A percentile compares a stretch with the other conserved stretches of the same genome.
phyloP scores from a whole-genome alignment of 2,113 vertebrate species.

The Gallinago paraguaiae region DNA sequence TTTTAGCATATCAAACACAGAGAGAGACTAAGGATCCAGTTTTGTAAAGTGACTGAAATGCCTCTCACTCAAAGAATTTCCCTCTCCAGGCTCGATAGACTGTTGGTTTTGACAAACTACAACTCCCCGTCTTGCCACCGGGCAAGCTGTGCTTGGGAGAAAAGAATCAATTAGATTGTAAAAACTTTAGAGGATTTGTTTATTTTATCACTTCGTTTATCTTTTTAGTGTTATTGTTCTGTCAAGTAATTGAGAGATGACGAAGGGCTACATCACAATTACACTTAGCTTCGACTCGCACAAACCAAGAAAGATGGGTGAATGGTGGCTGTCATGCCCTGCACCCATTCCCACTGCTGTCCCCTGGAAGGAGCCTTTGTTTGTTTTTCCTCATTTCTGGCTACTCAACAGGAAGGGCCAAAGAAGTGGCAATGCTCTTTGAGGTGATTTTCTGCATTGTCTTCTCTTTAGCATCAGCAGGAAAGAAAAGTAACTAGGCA shows the following conservation, averaged over 20 bases:
- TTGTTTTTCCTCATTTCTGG: not conserved
- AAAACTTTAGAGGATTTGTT: constrained; percentile 1
- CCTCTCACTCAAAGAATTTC: not conserved
- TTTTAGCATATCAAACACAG: not conserved
- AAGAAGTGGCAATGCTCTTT: not conserved
- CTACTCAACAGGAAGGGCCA: not conserved
- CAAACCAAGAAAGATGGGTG: not conserved
- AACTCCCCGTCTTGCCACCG: not conserved
- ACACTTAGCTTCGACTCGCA: not conserved
- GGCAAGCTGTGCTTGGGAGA: not conserved
- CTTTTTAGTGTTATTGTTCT: not conserved
- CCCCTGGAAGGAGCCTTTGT: not conserved
- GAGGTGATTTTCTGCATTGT: not conserved
- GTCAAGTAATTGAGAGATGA: not conserved
- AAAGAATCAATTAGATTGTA: not conserved
- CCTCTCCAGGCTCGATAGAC: not conserved
- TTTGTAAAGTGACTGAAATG: not conserved
- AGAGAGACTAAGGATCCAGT: not conserved
- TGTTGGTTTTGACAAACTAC: not conserved
- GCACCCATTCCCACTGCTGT: not conserved
- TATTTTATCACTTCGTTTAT: not conserved
- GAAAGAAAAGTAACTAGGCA: constrained; percentile 11
- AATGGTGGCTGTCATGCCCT: not conserved
- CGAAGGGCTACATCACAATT: not conserved
- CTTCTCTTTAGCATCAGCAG: not conserved